Evolutionary conservation across 1,140 invertebrate species (phyloP).

Genomic region (Brachionus koreanus): DNA sequence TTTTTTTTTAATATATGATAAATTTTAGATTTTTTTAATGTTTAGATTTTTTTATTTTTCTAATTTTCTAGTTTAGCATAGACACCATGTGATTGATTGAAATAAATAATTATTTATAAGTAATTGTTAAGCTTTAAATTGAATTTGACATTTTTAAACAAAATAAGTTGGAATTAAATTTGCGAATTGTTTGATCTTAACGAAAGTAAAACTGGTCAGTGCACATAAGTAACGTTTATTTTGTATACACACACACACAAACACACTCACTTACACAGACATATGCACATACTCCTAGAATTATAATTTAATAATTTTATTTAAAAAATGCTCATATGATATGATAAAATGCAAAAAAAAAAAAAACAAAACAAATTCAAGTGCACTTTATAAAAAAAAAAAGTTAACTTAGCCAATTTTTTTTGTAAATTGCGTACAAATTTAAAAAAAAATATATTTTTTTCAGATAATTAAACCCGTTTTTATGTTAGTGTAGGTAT

Average conservation of each 20-base stretch:
- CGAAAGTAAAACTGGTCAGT: not conserved
- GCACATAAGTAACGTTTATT: not conserved
- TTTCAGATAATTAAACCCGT: not conserved
- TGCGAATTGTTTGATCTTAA: not conserved
- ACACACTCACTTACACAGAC: too few species aligned
- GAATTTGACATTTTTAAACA: not conserved
- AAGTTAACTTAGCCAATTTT: not conserved
- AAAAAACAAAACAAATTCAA: not conserved
- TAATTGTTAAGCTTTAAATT: not conserved
- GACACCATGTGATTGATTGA: not conserved
- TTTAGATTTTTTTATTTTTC: not conserved
- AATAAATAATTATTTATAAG: not conserved
- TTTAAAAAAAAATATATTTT: not conserved
- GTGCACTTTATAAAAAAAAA: not conserved
- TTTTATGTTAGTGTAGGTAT: not conserved
- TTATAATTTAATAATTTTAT: conserved; percentile 5
- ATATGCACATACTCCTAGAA: not conserved
- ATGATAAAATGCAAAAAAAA: too few species aligned
- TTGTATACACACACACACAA: not conserved
- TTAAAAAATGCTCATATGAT: conserved; percentile 9
- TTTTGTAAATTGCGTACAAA: not conserved
- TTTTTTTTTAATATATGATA: too few species aligned
- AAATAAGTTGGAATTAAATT: not conserved
- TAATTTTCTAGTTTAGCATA: not conserved
- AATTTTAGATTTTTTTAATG: too few species aligned